Conservation (phyloP, 2,113 vertebrate species). For the Chrysochloris asiatica region DNA sequence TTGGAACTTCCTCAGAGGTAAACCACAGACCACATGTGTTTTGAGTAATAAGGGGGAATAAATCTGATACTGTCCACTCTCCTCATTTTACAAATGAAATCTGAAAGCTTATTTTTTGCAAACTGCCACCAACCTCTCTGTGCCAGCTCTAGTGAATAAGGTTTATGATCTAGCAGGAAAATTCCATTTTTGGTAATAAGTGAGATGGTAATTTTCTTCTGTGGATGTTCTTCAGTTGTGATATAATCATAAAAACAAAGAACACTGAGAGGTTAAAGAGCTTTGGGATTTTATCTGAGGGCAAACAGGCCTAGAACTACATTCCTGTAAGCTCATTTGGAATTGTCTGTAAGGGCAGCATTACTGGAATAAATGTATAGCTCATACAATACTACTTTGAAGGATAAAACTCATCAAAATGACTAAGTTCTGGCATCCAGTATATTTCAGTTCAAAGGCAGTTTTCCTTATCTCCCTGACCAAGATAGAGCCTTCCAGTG, state of each 20-base stretch:
- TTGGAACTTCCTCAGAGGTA: background rate
- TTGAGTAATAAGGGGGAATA: background rate
- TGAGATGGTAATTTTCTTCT: constrained; percentile 39
- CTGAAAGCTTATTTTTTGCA: constrained; percentile 11
- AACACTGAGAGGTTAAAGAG: constrained; percentile 1
- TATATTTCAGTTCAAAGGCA: background rate
- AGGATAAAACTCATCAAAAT: background rate
- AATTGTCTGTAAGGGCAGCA: constrained; percentile 9
- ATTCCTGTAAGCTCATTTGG: background rate
- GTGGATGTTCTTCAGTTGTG: background rate
- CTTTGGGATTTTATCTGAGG: background rate
- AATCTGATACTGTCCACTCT: background rate
- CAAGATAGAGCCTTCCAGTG: constrained; percentile 27
- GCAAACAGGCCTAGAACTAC: background rate
- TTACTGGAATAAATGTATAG: background rate
- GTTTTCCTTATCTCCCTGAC: constrained; percentile 29
- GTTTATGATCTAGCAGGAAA: background rate
- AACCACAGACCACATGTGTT: background rate
- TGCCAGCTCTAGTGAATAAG: constrained; percentile 11
- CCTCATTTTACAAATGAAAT: background rate
- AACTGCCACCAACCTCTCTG: background rate
- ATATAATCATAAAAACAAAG: constrained; percentile 37
- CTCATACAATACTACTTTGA: background rate
- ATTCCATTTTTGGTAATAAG: constrained; percentile 16
- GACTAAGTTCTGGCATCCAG: background rate